A percentile compares a stretch with the other conserved stretches of the same genome.
Conservation (phyloP, 2,113 vertebrate species). For the Urocynchramus pylzowi region DNA sequence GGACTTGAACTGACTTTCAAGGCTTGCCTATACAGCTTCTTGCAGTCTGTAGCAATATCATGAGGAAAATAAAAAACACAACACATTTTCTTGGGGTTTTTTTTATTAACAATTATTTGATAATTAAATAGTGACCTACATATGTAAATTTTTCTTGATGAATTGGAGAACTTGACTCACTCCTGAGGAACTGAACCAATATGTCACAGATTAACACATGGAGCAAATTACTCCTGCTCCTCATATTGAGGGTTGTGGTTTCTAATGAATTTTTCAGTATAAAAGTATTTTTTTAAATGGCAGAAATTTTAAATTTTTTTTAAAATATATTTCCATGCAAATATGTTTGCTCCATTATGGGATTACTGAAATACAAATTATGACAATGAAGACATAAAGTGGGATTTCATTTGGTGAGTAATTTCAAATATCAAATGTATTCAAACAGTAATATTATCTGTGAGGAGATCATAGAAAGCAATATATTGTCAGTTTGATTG, state of each 20-base stretch:
- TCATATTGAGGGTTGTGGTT: neutral
- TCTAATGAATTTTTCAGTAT: neutral
- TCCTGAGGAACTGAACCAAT: neutral
- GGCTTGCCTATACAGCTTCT: neutral
- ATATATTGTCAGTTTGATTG: neutral
- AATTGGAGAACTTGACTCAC: neutral
- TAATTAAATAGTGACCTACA: neutral
- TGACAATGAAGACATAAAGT: neutral
- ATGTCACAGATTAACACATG: neutral
- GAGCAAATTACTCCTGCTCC: neutral
- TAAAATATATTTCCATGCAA: accelerated
- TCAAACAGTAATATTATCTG: neutral
- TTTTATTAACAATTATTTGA: neutral
- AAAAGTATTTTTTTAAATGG: neutral
- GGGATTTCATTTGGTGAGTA: neutral
- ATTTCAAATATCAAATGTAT: neutral
- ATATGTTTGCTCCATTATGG: neutral
- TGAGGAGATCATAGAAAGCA: neutral
- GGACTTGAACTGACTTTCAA: neutral
- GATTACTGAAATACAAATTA: neutral
- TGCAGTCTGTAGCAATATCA: neutral
- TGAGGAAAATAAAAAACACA: neutral
- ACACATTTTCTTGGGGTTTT: neutral
- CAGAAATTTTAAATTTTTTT: neutral
- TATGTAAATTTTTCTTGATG: neutral